Evolutionary conservation across 2,888 invertebrate species (phyloP).

Genomic region (Trissolcus japonicus): DNA sequence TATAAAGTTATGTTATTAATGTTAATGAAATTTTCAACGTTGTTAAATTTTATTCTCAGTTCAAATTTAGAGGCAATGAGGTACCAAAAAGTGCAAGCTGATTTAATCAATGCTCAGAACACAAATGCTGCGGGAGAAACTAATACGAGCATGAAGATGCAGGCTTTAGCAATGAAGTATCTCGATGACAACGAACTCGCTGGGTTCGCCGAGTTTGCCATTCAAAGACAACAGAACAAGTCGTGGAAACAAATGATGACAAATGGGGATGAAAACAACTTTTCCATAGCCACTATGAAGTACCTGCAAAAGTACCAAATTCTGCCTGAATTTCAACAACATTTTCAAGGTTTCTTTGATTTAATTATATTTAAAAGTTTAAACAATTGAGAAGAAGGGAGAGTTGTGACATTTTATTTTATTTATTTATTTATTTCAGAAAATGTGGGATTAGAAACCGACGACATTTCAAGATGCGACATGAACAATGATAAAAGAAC

Average conservation of each 20-base stretch:
- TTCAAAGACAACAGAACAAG: slow-evolving; percentile 65
- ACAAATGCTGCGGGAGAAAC: slow-evolving; percentile 68
- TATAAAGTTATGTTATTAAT: background rate
- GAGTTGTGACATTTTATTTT: background rate
- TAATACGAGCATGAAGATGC: slow-evolving; percentile 79
- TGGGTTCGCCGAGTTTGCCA: slow-evolving; percentile 69
- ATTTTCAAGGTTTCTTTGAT: slow-evolving; percentile 60
- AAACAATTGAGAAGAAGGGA: background rate
- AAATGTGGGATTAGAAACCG: slow-evolving; percentile 23
- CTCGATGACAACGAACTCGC: slow-evolving; percentile 77
- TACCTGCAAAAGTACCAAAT: slow-evolving; percentile 84
- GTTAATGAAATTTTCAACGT: background rate
- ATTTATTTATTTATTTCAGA: slow-evolving; percentile 9
- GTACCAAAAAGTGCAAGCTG: slow-evolving; percentile 68
- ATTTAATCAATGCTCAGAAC: slow-evolving; percentile 64
- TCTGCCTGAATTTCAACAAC: slow-evolving; percentile 71
- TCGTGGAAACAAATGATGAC: slow-evolving; percentile 69
- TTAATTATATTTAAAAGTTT: background rate
- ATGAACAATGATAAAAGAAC: slow-evolving; percentile 10
- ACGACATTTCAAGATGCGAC: slow-evolving; percentile 16
- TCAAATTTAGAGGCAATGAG: slow-evolving; percentile 68
- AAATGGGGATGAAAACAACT: slow-evolving; percentile 77
- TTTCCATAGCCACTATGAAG: slow-evolving; percentile 84
- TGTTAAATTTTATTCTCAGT: slow-evolving; percentile 44
- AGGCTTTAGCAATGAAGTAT: slow-evolving; percentile 79